Evolutionary conservation across 1,140 invertebrate species (phyloP).

Genomic region (Himalopsyche phryganea): DNA sequence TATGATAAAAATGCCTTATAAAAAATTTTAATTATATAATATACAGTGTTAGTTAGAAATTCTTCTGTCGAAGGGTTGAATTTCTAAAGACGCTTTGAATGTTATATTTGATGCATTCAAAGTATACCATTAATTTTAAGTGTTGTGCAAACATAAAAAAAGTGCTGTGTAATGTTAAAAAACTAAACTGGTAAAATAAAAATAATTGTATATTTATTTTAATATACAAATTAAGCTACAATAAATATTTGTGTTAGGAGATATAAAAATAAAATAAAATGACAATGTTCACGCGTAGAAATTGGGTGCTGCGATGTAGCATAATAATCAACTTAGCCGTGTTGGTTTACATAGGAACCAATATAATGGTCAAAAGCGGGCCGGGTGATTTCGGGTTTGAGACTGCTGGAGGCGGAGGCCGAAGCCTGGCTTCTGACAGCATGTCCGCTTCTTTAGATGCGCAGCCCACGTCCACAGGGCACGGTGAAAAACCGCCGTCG

Average conservation of each 20-base stretch:
- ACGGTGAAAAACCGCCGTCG: constrained; percentile 26
- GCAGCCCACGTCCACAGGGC: constrained; percentile 36
- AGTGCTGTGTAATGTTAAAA: no score
- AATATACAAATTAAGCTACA: no score
- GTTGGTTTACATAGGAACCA: constrained; percentile 63
- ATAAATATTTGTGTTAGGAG: constrained; percentile 1
- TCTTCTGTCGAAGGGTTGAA: no score
- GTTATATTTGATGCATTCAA: no score
- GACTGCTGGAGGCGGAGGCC: constrained; percentile 8
- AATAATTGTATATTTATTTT: no score
- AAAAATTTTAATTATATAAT: no score
- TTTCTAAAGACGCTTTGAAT: no score
- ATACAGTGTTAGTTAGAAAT: no score
- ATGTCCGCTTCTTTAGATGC: constrained; percentile 40
- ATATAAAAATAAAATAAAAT: neutral
- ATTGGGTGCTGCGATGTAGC: constrained; percentile 69
- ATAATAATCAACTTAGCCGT: constrained; percentile 70
- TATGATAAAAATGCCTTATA: no score
- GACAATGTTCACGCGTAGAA: constrained; percentile 57
- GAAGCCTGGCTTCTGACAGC: constrained; percentile 25
- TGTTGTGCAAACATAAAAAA: no score
- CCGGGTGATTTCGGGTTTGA: constrained; percentile 22
- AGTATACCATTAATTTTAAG: no score
- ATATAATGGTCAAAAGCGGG: constrained; percentile 42
- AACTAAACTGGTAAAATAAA: no score